These are phyloP conservation scores for Neopipo cinnamomea DNA, from an alignment of 2,113 vertebrate genomes.

Conservation along the genomic window DNA sequence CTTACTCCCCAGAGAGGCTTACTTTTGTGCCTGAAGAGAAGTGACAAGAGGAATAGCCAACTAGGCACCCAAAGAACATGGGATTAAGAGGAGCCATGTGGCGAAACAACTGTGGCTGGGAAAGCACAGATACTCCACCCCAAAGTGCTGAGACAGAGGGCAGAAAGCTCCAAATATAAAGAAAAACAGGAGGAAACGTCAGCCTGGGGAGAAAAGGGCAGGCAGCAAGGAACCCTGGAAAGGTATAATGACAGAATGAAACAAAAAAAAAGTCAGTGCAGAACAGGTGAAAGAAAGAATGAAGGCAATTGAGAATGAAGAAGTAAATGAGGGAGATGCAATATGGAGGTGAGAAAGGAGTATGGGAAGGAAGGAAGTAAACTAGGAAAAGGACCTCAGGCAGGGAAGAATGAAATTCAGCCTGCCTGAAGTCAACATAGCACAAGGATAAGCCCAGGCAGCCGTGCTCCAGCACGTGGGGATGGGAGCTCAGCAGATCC, in stretches of 20 bases:
- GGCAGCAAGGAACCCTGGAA: background rate
- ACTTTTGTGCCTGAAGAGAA: background rate
- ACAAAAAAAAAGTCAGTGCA: background rate
- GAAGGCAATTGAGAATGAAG: background rate
- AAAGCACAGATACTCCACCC: background rate
- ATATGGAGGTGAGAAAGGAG: background rate
- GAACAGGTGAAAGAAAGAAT: background rate
- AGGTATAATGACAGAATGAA: background rate
- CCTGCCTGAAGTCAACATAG: background rate
- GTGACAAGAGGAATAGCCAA: background rate
- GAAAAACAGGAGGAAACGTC: background rate
- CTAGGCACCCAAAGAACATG: background rate
- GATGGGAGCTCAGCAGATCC: background rate
- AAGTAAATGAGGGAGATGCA: background rate
- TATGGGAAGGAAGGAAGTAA: background rate
- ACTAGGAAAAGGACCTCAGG: background rate
- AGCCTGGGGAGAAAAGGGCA: background rate
- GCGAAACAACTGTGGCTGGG: background rate
- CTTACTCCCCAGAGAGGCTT: background rate
- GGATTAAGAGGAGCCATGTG: background rate
- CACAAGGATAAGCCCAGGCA: background rate
- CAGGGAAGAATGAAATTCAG: background rate
- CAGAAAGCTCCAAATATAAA: background rate
- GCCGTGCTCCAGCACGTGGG: rapidly evolving
- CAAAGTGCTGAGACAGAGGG: background rate